Evolutionary conservation across 2,113 vertebrate genomes (phyloP).

Genomic region (Mormyrus iriodes): DNA sequence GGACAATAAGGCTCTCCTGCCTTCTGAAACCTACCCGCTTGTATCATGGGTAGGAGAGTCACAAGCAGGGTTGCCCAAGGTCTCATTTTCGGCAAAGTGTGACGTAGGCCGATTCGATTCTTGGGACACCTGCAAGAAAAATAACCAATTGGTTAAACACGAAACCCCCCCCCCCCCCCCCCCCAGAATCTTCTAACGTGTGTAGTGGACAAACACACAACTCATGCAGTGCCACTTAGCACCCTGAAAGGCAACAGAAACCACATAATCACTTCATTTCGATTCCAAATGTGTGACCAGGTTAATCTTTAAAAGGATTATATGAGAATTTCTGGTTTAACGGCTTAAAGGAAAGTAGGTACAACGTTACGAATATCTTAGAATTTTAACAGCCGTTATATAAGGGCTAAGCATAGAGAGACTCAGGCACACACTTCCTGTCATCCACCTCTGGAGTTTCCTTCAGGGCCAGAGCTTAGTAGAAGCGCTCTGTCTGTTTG

Average conservation of each 20-base stretch:
- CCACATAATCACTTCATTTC: background rate
- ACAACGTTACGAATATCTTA: background rate
- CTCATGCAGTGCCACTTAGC: background rate
- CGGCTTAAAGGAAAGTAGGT: background rate
- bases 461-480: background rate
- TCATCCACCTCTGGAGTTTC: too few relatives aligned
- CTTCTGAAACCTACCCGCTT: conserved; percentile 45
- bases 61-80: conserved; percentile 37
- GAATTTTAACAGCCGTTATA: conserved; percentile 9
- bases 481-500: background rate
- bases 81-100: conserved; percentile 45
- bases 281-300: background rate
- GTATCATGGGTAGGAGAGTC: conserved; percentile 43
- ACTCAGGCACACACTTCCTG: background rate
- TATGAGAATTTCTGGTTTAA: conserved; percentile 21
- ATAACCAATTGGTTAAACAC: background rate
- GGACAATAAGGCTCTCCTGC: background rate
- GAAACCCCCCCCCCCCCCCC: background rate
- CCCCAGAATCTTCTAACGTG: background rate
- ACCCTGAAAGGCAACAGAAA: background rate
- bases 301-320: conserved; percentile 33
- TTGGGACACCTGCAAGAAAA: background rate
- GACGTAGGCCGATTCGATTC: background rate
- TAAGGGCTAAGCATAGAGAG: conserved; percentile 17
- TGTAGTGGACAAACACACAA: background rate